A percentile compares a stretch with the other conserved stretches of the same genome.
Evolutionary conservation across 1,140 invertebrate genomes (phyloP).

Genomic region (Calosoma granatense): DNA sequence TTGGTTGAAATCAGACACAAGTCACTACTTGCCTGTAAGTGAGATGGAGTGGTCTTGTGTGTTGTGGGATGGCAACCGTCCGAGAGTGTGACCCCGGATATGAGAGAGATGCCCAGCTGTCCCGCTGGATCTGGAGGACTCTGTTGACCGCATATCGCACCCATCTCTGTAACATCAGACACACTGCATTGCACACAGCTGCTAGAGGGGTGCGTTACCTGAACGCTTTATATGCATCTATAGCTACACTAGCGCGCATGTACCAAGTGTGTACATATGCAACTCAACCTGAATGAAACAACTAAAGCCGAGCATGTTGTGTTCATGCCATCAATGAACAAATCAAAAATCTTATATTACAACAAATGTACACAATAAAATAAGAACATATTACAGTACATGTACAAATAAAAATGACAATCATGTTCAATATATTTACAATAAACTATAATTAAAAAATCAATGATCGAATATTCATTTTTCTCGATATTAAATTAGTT

Average conservation of each 20-base stretch:
- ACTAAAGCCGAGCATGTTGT: no score
- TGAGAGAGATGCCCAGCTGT: slow-evolving; percentile 31
- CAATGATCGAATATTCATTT: no score
- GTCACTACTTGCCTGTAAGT: background rate
- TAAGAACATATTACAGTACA: no score
- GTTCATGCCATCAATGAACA: no score
- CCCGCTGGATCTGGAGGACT: slow-evolving; percentile 22
- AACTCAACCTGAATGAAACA: no score
- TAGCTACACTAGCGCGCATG: background rate
- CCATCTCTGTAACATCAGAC: slow-evolving; percentile 31
- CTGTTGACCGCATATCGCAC: slow-evolving; percentile 37
- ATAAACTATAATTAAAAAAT: no score
- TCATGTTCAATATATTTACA: no score
- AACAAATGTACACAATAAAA: no score
- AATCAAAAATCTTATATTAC: no score
- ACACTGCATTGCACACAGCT: slow-evolving; percentile 21
- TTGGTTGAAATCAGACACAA: background rate
- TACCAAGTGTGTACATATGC: background rate
- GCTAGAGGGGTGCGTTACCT: slow-evolving; percentile 1
- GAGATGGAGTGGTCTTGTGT: slow-evolving; percentile 28
- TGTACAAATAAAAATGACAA: no score
- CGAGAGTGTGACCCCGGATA: slow-evolving; percentile 38
- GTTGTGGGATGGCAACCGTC: slow-evolving; percentile 42
- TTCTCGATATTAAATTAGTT: no score
- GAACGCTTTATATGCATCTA: background rate